Evolutionary conservation across 2,888 invertebrate species (phyloP).

Genomic region (Cheilosia urbana): DNA sequence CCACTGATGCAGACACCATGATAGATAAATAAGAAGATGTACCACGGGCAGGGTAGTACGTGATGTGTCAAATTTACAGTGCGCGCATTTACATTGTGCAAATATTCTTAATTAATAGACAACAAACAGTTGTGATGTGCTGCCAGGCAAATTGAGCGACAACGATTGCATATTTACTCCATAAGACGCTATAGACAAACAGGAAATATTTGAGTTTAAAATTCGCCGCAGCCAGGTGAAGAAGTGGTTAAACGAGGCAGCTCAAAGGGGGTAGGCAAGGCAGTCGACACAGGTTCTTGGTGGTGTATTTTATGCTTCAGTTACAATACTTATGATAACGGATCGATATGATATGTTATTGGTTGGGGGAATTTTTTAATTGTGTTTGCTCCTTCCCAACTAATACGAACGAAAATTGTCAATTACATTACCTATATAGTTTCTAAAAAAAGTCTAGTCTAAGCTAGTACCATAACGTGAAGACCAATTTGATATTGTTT

Average conservation of each 20-base stretch:
- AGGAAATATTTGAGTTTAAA: background rate
- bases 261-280: no score
- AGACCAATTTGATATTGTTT: no score
- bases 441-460: no score
- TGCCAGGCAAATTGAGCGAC: conserved; percentile 39
- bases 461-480: no score
- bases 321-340: no score
- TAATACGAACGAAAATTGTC: no score
- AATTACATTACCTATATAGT: no score
- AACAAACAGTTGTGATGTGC: conserved; percentile 50
- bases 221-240: background rate
- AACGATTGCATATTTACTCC: conserved; percentile 34
- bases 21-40: background rate
- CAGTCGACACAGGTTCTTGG: no score
- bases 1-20: conserved; percentile 7
- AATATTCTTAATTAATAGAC: conserved; percentile 56
- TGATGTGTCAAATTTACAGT: conserved; percentile 6
- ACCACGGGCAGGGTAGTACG: background rate
- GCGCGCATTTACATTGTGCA: conserved; percentile 23
- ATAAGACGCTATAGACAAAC: background rate
- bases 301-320: no score
- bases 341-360: no score
- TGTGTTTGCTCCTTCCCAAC: no score
- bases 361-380: no score
- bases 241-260: background rate